Base-by-base conservation (phyloP, 1,140 invertebrate species). In the Drosophila varians region DNA sequence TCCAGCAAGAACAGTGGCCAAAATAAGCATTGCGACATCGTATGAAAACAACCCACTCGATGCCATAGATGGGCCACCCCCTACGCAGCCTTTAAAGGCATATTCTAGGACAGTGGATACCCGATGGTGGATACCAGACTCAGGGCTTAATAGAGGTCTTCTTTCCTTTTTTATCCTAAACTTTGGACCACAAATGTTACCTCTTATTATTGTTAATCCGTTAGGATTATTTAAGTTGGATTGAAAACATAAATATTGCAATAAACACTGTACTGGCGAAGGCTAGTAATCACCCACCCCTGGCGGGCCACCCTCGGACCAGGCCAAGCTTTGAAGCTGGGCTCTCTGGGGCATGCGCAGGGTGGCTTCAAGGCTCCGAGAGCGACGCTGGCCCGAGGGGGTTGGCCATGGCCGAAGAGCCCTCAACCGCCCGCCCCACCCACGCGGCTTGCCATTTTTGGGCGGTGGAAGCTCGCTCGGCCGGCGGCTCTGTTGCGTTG, bases 381-480 rank as follows among this genome's bases (percentile, higher is more conserved):
- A 38, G 49, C 53, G 64, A 48, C 57, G 46, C 16, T 12, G 14
- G 53, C 57, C 51, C 28, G 60, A 31, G 49, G 72, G 43, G 78
- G 57, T 31, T 38, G 36, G 42, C 74, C 70, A 64, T 79, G 82
- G 56, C 60, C 56, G 40, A 14, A 36, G 52, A 42, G 23, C 21
- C 16, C 9, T 54, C 40, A 12, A 26, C 34, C 34, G 4, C 34
- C 12, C 34, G 3, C 36, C 16, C 12, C 0, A 1, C 12, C 36
- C 36, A 4, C 36, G 12, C n/a, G 45, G 28, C 61, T 80, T 76
- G 82, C 80, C 80, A 87, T 87, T 86, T 86, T 86, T 87, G 80
- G 82, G 69, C 26, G 16, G 38, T 77, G 80, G 60, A 58, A 80
- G 66, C 80, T 72, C 53, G 36, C 36, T 43, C n/a, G 54, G 74